Base-by-base conservation (phyloP, 2,888 invertebrate genomes). In the Himalopsyche japonica region DNA sequence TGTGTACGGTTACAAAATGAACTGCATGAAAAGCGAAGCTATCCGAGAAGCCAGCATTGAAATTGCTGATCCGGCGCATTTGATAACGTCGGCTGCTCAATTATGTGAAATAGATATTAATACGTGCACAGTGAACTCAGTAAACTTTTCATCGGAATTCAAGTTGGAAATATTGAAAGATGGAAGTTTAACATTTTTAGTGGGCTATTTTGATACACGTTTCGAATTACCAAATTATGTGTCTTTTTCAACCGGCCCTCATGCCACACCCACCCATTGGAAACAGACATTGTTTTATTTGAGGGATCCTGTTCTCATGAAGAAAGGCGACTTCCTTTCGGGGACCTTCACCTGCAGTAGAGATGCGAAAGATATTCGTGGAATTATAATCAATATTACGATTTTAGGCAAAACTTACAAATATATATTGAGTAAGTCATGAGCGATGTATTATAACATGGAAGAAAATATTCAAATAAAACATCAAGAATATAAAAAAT, bases 1-100 rank as follows among this genome's bases (percentile, higher is more conserved):
- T 90, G 98, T 99, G 0, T 98, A 98, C 88, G 98, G 98, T 0
- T 98, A 96, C 88, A 96, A 96, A 91, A 99, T 99, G 98, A 95
- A 95, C 85, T 97, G 96, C 88, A 95, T 99, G 95, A 96, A 96
- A 89, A 93, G 94, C 0, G 96, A 97, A 89, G 97, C 97, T 0
- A 91, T 98, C 0, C 93, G 94, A 88, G 98, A 98, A 87, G 93
- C 95, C 0, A 92, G 92, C 81, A 89, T 94, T 48, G 92, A 91
- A 84, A 88, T 94, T 79, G 92, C 94, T 2, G 89, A 90, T 77
- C 88, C 92, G 0, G 93, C 94, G 48, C 91, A 93, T 87, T 91
- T 97, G 82, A 90, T 96, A 43, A 96, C 97, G 0, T 92, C 94
- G 77, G 90, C 95, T 0, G 93, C 92, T 89, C 88, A 94, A 81